Conservation (phyloP, 1,140 invertebrate genomes). For the Drosophila willistoni region DNA sequence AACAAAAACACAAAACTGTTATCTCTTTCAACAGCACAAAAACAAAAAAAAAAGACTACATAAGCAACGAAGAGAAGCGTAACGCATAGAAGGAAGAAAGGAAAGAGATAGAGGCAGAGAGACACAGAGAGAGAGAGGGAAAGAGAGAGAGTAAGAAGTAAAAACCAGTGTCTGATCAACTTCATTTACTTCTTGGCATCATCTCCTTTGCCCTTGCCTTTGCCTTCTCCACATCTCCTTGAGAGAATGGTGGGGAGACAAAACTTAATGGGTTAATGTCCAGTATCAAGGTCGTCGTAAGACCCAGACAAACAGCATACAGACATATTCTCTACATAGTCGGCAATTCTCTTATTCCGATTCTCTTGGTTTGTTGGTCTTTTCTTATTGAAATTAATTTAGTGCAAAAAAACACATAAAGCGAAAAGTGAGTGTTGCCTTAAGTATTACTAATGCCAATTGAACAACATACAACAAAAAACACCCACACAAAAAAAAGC, state of each 20-base stretch:
- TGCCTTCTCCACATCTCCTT: constrained; percentile 34
- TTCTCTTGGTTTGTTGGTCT: constrained; percentile 21
- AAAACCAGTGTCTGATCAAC: constrained; percentile 26
- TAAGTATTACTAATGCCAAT: constrained; percentile 50
- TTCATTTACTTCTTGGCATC: neutral
- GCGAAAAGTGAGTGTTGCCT: constrained; percentile 53
- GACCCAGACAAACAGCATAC: constrained; percentile 42
- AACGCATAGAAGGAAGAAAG: constrained; percentile 17
- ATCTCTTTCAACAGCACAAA: constrained; percentile 1
- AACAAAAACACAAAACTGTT: constrained; percentile 1
- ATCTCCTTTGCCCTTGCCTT: constrained; percentile 12
- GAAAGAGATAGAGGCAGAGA: neutral
- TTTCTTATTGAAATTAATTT: constrained; percentile 77
- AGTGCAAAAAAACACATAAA: constrained; percentile 28
- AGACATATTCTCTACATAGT: constrained; percentile 33
- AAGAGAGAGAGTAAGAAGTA: neutral
- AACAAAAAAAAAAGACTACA: neutral
- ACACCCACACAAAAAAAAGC: constrained; percentile 10
- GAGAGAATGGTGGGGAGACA: constrained; percentile 27
- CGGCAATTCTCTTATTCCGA: constrained; percentile 50
- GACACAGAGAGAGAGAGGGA: neutral
- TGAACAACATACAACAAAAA: constrained; percentile 29
- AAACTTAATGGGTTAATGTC: constrained; percentile 79
- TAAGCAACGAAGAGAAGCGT: constrained; percentile 21
- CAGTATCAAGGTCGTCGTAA: constrained; percentile 74